Percentiles rank a stretch among this genome's conserved stretches.
Evolutionary conservation across 2,888 invertebrate genomes (phyloP).

Genomic region (Aphrophora alni): DNA sequence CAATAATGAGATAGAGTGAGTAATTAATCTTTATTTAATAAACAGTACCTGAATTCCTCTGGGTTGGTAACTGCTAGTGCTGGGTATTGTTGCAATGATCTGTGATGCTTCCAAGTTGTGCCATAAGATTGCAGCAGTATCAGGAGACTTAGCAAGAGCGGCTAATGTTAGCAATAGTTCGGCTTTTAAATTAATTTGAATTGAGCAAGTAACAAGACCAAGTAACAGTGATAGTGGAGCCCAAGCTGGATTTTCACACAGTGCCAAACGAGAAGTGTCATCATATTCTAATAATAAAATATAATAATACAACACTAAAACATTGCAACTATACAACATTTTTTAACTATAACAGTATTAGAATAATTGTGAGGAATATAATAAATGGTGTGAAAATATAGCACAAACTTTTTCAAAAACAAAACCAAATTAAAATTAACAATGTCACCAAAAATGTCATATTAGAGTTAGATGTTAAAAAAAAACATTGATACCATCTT

Average conservation of each 20-base stretch:
- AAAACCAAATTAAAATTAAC: too few relatives aligned
- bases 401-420: too few relatives aligned
- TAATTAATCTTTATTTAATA: too few relatives aligned
- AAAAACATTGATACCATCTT: too few relatives aligned
- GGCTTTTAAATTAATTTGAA: slow-evolving; percentile 85
- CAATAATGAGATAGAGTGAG: too few relatives aligned
- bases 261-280: slow-evolving; percentile 77
- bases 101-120: slow-evolving; percentile 83
- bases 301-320: too few relatives aligned
- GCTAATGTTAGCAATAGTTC: slow-evolving; percentile 80
- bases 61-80: slow-evolving; percentile 68
- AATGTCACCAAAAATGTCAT: too few relatives aligned
- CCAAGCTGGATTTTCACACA: slow-evolving; percentile 91
- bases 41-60: slow-evolving; percentile 55
- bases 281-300: slow-evolving; percentile 71
- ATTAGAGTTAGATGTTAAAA: too few relatives aligned
- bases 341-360: background rate
- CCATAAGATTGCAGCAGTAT: slow-evolving; percentile 84
- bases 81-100: slow-evolving; percentile 73
- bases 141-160: slow-evolving; percentile 77
- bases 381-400: too few relatives aligned
- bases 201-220: slow-evolving; percentile 84
- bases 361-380: too few relatives aligned
- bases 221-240: slow-evolving; percentile 79
- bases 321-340: slow-evolving; percentile 40